Evolutionary conservation across 2,113 vertebrate species (phyloP), one percentile per base, ranked within the genome.

Genomic region (Brachypodius melanocephalos): DNA sequence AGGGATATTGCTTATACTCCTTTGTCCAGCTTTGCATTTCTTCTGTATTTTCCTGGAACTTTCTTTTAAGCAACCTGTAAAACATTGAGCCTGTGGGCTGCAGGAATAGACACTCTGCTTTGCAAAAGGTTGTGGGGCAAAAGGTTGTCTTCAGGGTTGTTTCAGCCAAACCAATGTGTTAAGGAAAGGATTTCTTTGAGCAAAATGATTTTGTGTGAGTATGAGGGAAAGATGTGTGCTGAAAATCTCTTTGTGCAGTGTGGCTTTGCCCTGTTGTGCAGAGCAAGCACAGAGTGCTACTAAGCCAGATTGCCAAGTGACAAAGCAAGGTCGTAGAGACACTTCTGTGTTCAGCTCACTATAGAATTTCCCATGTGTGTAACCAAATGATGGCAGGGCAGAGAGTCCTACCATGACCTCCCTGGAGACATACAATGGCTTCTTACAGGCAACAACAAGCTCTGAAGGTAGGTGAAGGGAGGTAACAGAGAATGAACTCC

Each of bases 261-360:
- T 54, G 55, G 80, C 43, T 89, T 92, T 89, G 63, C 84, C 63
- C 36, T 87, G 74, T n/a, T 87, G 59, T 11, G 90, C 67, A 92
- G 82, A 94, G 86, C 51, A 72, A 91, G 96, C 63, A 90, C 12
- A 69, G 85, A 77, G 31, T n/a, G 67, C 57, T 91, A 87, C 63
- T 17, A 88, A 78, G 68, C 54, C 59, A 85, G 59, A 69, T 20
- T 88, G 78, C 62, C 77, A 92, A 91, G 85, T 20, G 78, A 86
- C 45, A 68, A 86, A 57, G 67, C 36, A 40, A 32, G 16, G 32
- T 85, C 26, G 10, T 31, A 31, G 38, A 79, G 49, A 51, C 26
- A 28, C 82, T 82, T 72, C 36, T 81, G 25, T 8, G 9, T 57
- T 67, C n/a, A 68, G 1, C 57, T 57, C 57, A 17, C 69, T 68